Base-by-base conservation (phyloP, 2,888 invertebrate species). In the Phania funesta region DNA sequence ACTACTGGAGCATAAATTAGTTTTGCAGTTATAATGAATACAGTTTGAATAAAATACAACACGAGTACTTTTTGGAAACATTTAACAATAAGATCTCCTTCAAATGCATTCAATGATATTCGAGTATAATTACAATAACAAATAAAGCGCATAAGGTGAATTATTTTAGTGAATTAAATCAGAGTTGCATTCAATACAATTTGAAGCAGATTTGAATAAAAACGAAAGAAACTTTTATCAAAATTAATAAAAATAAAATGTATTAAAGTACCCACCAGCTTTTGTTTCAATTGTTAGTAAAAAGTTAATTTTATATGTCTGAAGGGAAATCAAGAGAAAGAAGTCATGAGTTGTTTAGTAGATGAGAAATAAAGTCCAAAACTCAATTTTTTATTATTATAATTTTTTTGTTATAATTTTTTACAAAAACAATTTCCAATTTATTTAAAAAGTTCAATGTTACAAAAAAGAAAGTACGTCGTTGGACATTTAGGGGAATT, bases 391-490 rank as follows among this genome's bases (percentile, higher is more conserved):
- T 70, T 38, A 26, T 62, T 62, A 35, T 48, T 54, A 54, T 44
- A 48, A 16, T 32, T 58, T 60, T 22, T 70, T 71, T 13, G 11
- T 5, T 35, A 18, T 16, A 44, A 44, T 44, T 16, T 16, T 44
- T 44, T 44, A 2, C 26, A 71, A 76, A 76, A 71, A 65, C 38
- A 65, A 48, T 58, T 81, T 84, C 1, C 87, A 87, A 68, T 86
- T 88, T 50, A 88, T 87, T 24, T 87, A 0, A 71, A 26, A 20
- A 18, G 29, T 67, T 62, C 18, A 20, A 48, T 54, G 8, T 54
- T 74, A 80, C 65, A 80, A 46, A n/a, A n/a, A n/a, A n/a, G 38
- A 60, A 46, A 78, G 44, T 58, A 62, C 60, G 11, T 68, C 22
- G 13, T 41, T 58, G 22, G 65, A 71, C 62, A 77, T 48, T 56